These are phyloP conservation scores for Psilopogon haemacephalus DNA, from an alignment of 2,113 vertebrate species.

Conservation along the genomic window DNA sequence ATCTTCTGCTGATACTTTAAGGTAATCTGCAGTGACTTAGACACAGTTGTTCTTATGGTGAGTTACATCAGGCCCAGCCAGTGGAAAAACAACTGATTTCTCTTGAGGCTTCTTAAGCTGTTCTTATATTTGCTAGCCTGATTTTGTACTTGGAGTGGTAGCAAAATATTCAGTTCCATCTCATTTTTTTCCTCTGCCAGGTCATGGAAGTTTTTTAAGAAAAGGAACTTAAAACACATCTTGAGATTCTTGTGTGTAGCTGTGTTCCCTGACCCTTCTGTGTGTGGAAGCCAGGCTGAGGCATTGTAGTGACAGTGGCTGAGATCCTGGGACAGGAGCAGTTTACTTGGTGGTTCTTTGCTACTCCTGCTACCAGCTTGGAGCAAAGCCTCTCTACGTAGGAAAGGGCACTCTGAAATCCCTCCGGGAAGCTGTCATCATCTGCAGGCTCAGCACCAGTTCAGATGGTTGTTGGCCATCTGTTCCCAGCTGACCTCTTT, in stretches of 20 bases:
- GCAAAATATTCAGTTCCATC: neutral
- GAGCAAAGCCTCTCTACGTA: neutral
- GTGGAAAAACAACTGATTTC: neutral
- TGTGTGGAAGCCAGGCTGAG: neutral
- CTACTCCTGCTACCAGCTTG: neutral
- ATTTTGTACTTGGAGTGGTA: neutral
- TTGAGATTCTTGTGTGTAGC: neutral
- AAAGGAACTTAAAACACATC: neutral
- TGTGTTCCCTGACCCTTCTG: neutral
- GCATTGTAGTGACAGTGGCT: neutral
- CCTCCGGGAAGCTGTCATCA: neutral
- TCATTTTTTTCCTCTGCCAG: neutral
- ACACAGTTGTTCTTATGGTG: neutral
- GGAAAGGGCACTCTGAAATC: neutral
- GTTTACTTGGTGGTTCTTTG: neutral
- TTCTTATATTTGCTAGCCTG: neutral
- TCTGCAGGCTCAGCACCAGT: neutral
- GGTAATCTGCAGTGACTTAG: neutral
- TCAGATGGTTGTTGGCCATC: neutral
- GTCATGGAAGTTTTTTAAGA: neutral
- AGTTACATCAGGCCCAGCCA: neutral
- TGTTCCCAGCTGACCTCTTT: conserved; percentile 42
- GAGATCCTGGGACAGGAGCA: neutral
- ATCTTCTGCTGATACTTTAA: neutral
- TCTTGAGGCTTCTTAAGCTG: neutral